These are phyloP conservation scores for Cepphus grylle DNA, from an alignment of 2,113 vertebrate genomes.

Conservation along the genomic window DNA sequence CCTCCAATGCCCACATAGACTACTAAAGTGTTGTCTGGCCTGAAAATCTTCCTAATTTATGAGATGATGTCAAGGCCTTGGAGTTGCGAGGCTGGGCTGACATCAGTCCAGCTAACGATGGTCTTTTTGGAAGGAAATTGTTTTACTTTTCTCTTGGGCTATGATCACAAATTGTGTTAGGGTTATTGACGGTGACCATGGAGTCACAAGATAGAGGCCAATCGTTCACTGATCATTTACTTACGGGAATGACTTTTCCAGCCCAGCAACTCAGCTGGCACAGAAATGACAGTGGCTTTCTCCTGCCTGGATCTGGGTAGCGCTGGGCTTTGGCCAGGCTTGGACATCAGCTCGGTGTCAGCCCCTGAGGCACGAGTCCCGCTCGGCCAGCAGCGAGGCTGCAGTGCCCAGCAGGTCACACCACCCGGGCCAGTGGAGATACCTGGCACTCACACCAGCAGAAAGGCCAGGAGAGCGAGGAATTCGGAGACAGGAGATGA, in stretches of 20 bases:
- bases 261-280: neutral
- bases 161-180: neutral
- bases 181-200: neutral
- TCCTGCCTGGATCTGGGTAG: neutral
- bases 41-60: neutral
- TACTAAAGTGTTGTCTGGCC: neutral
- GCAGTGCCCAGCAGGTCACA: neutral
- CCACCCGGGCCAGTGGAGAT: neutral
- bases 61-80: neutral
- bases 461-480: neutral
- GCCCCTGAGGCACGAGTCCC: neutral
- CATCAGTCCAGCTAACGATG: neutral
- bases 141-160: neutral
- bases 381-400: neutral
- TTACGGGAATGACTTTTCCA: neutral
- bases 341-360: neutral
- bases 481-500: neutral
- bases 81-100: neutral
- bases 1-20: neutral
- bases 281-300: neutral
- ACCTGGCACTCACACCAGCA: neutral
- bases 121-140: neutral
- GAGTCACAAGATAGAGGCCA: neutral
- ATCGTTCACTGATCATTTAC: neutral
- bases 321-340: neutral